Conservation (phyloP, 2,888 invertebrate genomes). For the Epicampocera succincta region DNA sequence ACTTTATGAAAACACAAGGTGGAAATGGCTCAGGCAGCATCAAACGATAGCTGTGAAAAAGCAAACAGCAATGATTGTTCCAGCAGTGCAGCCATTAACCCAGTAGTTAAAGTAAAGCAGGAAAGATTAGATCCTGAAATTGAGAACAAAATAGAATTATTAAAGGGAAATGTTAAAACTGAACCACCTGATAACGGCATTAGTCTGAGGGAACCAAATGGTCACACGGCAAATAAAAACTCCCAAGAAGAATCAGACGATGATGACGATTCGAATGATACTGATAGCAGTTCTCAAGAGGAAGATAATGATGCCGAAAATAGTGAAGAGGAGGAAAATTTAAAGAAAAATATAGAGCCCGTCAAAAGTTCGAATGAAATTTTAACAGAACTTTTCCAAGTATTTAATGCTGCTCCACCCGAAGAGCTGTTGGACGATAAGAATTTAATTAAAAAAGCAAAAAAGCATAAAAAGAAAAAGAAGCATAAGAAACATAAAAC, state of each 20-base stretch:
- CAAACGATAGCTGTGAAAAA: constrained; percentile 2
- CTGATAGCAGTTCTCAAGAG: constrained; percentile 41
- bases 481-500: constrained; percentile 76
- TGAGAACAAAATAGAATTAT: constrained; percentile 75
- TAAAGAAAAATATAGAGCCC: constrained; percentile 79
- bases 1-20: neutral
- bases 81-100: neutral
- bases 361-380: constrained; percentile 85
- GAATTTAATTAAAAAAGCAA: constrained; percentile 74
- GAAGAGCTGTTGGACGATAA: constrained; percentile 82
- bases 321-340: constrained; percentile 70
- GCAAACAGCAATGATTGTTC: constrained; percentile 1
- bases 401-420: constrained; percentile 86
- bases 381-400: constrained; percentile 89
- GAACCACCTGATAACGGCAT: constrained; percentile 49
- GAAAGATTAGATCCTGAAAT: constrained; percentile 79
- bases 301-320: constrained; percentile 41
- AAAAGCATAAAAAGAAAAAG: constrained; percentile 78
- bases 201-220: constrained; percentile 3
- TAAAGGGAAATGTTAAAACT: constrained; percentile 44
- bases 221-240: constrained; percentile 35
- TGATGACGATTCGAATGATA: constrained; percentile 51
- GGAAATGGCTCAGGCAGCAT: constrained; percentile 35
- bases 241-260: constrained; percentile 26
- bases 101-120: constrained; percentile 75